A percentile compares a stretch with the other conserved stretches of the same genome.
phyloP scores from a whole-genome alignment of 1,140 invertebrate species.

The Aphis gossypii region DNA sequence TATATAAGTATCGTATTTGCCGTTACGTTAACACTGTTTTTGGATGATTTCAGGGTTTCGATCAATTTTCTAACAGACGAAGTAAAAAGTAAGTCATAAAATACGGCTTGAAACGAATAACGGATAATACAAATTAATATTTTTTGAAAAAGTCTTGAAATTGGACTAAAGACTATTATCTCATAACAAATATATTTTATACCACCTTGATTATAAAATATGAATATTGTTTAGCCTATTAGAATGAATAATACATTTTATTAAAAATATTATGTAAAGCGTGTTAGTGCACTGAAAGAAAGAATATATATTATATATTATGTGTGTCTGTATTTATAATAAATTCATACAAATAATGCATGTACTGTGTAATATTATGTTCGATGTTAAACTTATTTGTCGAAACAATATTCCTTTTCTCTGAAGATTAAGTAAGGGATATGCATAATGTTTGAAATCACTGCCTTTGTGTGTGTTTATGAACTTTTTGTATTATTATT shows the following conservation, averaged over 20 bases:
- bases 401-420: conserved; percentile 10
- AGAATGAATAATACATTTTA: neutral
- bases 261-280: neutral
- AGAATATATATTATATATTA: neutral
- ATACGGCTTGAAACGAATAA: neutral
- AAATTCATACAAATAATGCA: neutral
- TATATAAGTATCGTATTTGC: neutral
- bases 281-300: neutral
- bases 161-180: neutral
- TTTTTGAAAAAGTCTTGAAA: neutral
- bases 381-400: neutral
- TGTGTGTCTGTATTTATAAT: neutral
- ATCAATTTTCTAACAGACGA: neutral
- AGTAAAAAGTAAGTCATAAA: neutral
- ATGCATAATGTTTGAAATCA: neutral
- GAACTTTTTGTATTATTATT: neutral
- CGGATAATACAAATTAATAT: neutral
- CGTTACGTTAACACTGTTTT: neutral
- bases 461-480: neutral
- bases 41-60: neutral
- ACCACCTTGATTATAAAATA: neutral
- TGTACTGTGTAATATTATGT: neutral
- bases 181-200: neutral
- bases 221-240: neutral
- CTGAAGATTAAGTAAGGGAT: neutral